Base-by-base conservation (phyloP, 30 jellyfish, hydroid and myxozoan genomes). In the Sanderia malayensis region DNA sequence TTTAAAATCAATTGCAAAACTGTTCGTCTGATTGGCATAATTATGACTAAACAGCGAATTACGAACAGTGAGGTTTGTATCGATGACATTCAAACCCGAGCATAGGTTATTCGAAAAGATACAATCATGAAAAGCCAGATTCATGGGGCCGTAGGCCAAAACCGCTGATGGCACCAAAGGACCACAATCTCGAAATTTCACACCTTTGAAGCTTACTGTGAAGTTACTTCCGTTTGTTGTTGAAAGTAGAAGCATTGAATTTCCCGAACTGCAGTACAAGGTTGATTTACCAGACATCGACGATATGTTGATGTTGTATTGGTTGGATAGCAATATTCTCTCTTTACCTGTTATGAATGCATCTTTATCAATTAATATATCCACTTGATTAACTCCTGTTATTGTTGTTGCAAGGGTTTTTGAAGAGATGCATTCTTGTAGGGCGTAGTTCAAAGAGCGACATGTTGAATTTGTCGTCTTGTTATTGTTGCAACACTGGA, bases 61-160 rank as follows among this genome's bases (percentile, higher is more conserved):
- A 2, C 18, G 44, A 20, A 81, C 31, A 0, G 55, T n/a, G 10
- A 81, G 20, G 22, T 58, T 71, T 30, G 78, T 68, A 53, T 81
- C 93, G 20, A 26, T 69, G 20, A 58, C 83, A 71, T 81, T 81
- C 44, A 81, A 44, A 9, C 93, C 93, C 2, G 93, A 70, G 63
- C 84, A 72, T 3, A 31, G 9, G 82, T 81, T 81, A 45, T 45
- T 34, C 28, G 46, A 25, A 26, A 81, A 81, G 6, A 76, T 81
- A 46, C 93, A 81, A 15, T 81, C 28, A n/a, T 37, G 32, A 70
- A 81, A 26, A n/a, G 25, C 67, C 4, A 69, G 80, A 27, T 58
- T 27, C 73, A 74, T 19, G 0, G 86, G 76, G 21, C 86, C 86
- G 20, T 33, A 72, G 6, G 60, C 19, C 44, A 74, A 46, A 10